A percentile compares a stretch with the other conserved stretches of the same genome.
Conservation (phyloP, 2,797 vertebrate genomes). For the Meriones psammophilus region DNA sequence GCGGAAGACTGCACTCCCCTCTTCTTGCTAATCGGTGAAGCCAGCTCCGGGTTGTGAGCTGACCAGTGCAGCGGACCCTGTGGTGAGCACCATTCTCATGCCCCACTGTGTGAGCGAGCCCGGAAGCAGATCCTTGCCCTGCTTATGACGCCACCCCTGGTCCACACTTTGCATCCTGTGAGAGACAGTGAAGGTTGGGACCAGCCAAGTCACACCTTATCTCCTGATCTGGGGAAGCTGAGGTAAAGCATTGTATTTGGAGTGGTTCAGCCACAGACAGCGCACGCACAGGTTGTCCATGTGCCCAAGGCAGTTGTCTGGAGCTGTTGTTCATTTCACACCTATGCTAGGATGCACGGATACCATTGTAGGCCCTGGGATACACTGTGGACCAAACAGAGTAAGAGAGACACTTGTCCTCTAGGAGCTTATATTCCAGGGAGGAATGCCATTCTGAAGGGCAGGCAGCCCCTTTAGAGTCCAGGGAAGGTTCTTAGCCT, state of each 20-base stretch:
- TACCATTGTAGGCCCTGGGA: neutral
- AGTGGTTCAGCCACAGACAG: neutral
- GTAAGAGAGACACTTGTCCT: neutral
- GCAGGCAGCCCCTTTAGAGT: neutral
- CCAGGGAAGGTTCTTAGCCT: neutral
- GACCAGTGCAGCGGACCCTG: neutral
- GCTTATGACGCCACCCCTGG: neutral
- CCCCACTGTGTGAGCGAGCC: accelerated
- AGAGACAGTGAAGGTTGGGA: neutral
- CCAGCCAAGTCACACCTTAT: neutral
- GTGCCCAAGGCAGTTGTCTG: neutral
- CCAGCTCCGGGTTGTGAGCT: neutral
- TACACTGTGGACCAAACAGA: neutral
- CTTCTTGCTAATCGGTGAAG: neutral
- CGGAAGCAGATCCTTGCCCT: neutral
- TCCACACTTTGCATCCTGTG: neutral
- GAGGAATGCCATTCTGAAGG: neutral
- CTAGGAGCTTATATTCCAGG: neutral
- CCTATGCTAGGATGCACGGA: neutral
- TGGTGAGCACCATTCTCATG: neutral
- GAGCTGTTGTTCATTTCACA: neutral
- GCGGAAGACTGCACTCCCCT: no score
- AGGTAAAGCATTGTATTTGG: neutral
- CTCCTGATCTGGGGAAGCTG: neutral
- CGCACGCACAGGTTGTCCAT: neutral